Evolutionary conservation across 2,113 vertebrate species (phyloP), one percentile per base, ranked within the genome.

Genomic region (Tretioscincus oriximinensis): DNA sequence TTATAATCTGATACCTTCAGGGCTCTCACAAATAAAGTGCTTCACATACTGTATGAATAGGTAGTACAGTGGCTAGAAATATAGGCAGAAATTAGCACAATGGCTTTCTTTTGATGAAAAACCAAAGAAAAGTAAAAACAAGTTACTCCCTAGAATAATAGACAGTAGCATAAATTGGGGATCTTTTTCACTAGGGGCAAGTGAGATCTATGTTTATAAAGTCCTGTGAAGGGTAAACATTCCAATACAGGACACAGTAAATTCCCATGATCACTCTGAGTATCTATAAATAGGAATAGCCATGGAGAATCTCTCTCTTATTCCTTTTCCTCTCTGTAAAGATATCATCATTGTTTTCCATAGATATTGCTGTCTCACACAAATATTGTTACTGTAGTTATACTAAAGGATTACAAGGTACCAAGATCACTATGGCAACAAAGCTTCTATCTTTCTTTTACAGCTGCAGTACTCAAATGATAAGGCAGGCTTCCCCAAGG

Each of bases 381-480:
- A 73, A 28, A 54, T 31, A 18, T 54, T 74, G 47, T 21, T 18
- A 31, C 64, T 76, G 58, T 4, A 45, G 51, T 61, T 35, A n/a
- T 69, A 18, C 35, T 29, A n/a, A 69, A 79, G 47, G 41, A 70
- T 79, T 70, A 61, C 21, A 81, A 76, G 73, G 66, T 35, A 47
- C 51, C 29, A 51, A 68, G 64, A 81, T 81, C 73, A 75, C 80
- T 76, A 76, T 81, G 54, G 80, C 54, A 81, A 81, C 73, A 47
- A 76, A 76, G 65, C 58, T 63, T 64, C 31, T 61, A 67, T 63
- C 73, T 24, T 81, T 69, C 66, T 75, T 73, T 29, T 47, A 47
- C 20, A 76, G 51, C 65, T 45, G 54, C 35, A 45, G 41, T 69
- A 47, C 51, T 81, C 11, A 26, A 75, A 76, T 69, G 24, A 76